phyloP scores from a whole-genome alignment of 2,797 vertebrate genomes.

The Xenops minutus region DNA sequence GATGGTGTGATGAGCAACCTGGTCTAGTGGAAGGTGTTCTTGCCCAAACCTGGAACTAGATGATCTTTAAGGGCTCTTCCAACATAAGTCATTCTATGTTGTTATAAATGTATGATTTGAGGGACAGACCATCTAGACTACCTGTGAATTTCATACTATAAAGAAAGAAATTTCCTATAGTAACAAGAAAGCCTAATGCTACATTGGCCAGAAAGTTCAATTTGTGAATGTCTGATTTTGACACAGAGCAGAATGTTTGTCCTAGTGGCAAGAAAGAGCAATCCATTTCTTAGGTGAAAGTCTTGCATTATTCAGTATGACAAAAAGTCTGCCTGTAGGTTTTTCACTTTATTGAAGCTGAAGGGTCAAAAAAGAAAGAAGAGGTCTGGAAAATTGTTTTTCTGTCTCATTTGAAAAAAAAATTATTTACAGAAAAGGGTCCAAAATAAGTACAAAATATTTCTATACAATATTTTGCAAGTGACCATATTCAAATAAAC shows the following conservation, averaged over 20 bases:
- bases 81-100: background rate
- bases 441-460: background rate
- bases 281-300: background rate
- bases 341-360: background rate
- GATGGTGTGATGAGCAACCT: background rate
- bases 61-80: background rate
- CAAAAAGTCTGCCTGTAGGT: background rate
- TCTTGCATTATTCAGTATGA: background rate
- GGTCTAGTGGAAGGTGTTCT: background rate
- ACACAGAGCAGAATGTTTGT: background rate
- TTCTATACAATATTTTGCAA: background rate
- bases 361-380: background rate
- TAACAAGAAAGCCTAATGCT: background rate
- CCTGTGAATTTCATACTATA: background rate
- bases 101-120: background rate
- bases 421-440: background rate
- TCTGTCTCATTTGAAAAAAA: background rate
- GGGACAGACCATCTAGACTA: background rate
- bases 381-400: rapidly evolving
- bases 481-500: background rate
- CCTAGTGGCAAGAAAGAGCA: background rate
- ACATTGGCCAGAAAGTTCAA: rapidly evolving
- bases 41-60: too few relatives aligned
- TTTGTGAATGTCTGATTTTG: background rate
- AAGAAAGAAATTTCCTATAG: background rate